phyloP scores from a whole-genome alignment of 2,888 invertebrate species.

The Brachyptera putata region DNA sequence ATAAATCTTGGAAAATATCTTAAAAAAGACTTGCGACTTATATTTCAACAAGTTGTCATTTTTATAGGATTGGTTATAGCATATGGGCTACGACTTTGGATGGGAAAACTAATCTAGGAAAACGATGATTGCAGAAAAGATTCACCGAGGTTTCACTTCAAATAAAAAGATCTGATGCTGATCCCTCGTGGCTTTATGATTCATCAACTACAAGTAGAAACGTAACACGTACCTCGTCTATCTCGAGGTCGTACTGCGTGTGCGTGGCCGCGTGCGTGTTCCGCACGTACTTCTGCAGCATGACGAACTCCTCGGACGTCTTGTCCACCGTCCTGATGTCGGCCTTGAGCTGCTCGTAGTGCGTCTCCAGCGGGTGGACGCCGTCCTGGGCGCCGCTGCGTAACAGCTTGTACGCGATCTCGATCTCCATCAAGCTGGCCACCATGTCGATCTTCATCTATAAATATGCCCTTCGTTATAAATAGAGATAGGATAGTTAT shows the following conservation, averaged over 20 bases:
- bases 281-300: conserved; percentile 71
- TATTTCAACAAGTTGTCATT: too few relatives aligned
- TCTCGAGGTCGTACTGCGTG: conserved; percentile 62
- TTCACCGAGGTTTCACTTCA: too few relatives aligned
- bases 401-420: conserved; percentile 88
- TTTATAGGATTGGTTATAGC: too few relatives aligned
- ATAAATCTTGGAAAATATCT: too few relatives aligned
- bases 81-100: too few relatives aligned
- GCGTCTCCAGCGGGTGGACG: conserved; percentile 67
- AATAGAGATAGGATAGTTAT: too few relatives aligned
- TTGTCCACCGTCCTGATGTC: conserved; percentile 67
- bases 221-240: conserved; percentile 60
- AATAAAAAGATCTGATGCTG: too few relatives aligned
- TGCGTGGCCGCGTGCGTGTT: conserved; percentile 95
- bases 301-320: conserved; percentile 63
- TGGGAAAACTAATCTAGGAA: too few relatives aligned
- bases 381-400: conserved; percentile 50
- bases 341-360: conserved; percentile 84
- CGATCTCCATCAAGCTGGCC: conserved; percentile 89
- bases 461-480: conserved; percentile 29
- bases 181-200: too few relatives aligned
- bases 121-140: too few relatives aligned
- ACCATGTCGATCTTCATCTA: conserved; percentile 77
- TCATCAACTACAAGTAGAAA: too few relatives aligned
- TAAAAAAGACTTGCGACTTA: too few relatives aligned